phyloP scores from a whole-genome alignment of 2,113 vertebrate genomes.

The Psilopsiagon aurifrons region DNA sequence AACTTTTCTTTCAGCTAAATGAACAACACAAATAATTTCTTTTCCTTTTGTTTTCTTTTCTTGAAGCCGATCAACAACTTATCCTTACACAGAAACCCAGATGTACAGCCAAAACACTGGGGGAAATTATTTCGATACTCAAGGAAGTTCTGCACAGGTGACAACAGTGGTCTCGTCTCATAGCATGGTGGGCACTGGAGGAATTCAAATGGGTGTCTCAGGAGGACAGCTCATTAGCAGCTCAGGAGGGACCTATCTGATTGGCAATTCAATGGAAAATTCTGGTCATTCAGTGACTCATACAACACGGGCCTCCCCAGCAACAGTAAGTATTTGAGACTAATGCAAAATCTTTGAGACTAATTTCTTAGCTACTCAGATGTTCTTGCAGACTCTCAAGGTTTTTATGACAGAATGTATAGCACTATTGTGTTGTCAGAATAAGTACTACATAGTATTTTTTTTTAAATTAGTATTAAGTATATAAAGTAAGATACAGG shows the following conservation, averaged over 20 bases:
- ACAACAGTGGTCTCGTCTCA: slow-evolving; percentile 85
- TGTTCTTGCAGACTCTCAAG: background rate
- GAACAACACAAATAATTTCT: slow-evolving; percentile 39
- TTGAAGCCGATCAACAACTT: slow-evolving; percentile 84
- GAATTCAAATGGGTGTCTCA: slow-evolving; percentile 85
- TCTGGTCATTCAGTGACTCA: slow-evolving; percentile 84
- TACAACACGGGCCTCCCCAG: slow-evolving; percentile 83
- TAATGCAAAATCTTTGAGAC: background rate
- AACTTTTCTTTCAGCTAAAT: background rate
- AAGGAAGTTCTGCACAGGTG: slow-evolving; percentile 85
- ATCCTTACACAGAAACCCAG: slow-evolving; percentile 86
- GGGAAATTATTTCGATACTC: slow-evolving; percentile 84
- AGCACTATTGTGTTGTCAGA: background rate
- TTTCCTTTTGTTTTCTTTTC: slow-evolving; percentile 52
- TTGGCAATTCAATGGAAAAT: slow-evolving; percentile 86
- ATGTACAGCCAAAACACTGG: slow-evolving; percentile 88
- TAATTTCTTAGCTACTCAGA: background rate
- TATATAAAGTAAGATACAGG: background rate
- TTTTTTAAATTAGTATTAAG: background rate
- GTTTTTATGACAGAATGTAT: background rate
- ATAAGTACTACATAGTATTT: background rate
- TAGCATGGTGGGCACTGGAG: slow-evolving; percentile 85
- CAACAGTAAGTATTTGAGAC: slow-evolving; percentile 79
- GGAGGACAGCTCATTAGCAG: slow-evolving; percentile 86
- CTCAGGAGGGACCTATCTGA: slow-evolving; percentile 84